Evolutionary conservation across 2,888 invertebrate genomes (phyloP).

Genomic region (Leucophenga montana): DNA sequence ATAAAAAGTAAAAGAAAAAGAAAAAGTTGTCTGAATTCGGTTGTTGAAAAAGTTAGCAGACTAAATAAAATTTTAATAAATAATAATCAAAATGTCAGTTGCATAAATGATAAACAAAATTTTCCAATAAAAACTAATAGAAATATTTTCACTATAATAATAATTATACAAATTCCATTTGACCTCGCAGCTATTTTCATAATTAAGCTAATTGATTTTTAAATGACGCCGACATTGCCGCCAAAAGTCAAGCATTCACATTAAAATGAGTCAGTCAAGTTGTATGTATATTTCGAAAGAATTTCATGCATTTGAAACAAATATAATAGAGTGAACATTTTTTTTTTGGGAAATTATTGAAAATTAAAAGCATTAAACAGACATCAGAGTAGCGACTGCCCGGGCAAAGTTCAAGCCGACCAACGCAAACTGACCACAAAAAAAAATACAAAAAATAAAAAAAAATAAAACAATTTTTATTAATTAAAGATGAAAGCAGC

Average conservation of each 20-base stretch:
- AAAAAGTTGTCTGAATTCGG: not conserved
- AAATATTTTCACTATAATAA: too few species aligned
- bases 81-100: not conserved
- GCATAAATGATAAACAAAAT: not conserved
- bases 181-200: conserved; percentile 3
- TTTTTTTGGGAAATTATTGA: too few species aligned
- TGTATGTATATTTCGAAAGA: not conserved
- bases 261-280: too few species aligned
- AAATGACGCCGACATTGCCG: not conserved
- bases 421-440: not conserved
- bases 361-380: not conserved
- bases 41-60: not conserved
- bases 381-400: not conserved
- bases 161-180: too few species aligned
- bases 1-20: conserved; percentile 35
- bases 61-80: not conserved
- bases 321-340: not conserved
- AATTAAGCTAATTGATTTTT: conserved; percentile 24
- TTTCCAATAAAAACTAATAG: not conserved
- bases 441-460: not conserved
- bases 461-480: conserved; percentile 63
- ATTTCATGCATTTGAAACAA: conserved; percentile 1
- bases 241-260: not conserved
- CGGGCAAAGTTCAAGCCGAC: conserved; percentile 6
- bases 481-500: conserved; percentile 65